Base-by-base conservation (phyloP, 2,797 vertebrate species). In the Craterocephalus amniculus region DNA sequence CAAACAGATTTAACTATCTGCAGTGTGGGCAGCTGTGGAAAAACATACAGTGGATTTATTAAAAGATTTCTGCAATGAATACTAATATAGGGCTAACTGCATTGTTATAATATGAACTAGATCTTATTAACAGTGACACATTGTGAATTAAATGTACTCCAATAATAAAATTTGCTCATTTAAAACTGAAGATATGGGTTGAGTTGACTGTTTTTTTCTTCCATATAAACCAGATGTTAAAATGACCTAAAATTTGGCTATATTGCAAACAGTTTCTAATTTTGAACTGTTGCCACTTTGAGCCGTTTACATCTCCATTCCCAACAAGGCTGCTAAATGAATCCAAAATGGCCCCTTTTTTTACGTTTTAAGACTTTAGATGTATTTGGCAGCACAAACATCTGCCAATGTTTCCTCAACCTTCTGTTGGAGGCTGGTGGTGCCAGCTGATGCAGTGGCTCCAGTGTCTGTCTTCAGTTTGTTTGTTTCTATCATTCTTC, bases 141-240 rank as follows among this genome's bases (percentile, higher is more conserved):
- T 70, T 34, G 8, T 59, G 40, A 63, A 57, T 61, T 20, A 76
- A 60, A 68, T 83, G 52, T 81, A 78, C 24, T 66, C 26, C 36
- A 64, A 57, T 61, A 82, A 79, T 64, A 76, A 88, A 90, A 55
- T 60, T 65, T 78, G 48, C 72, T 78, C 79, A 68, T 77, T 40
- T n/a, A n/a, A 20, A 78, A 24, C 36, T 58, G 22, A 71, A 60
- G 16, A 2, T 24, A 52, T 74, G 56, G 16, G 26, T 16, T 57
- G 54, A 27, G 6, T 29, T 38, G 48, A 51, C 4, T 34, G 22
- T 8, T 38, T 2, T 10, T 2, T 10, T 36, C 13, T 59, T 51
- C 16, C 11, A 20, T 45, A 26, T n/a, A 2, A 4, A 49, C n/a
- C 22, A 38, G 58, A 58, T 18, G n/a, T 49, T 51, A 20, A 29